These are phyloP conservation scores for Crypturellus undulatus DNA, from an alignment of 2,113 vertebrate genomes.

Conservation along the genomic window DNA sequence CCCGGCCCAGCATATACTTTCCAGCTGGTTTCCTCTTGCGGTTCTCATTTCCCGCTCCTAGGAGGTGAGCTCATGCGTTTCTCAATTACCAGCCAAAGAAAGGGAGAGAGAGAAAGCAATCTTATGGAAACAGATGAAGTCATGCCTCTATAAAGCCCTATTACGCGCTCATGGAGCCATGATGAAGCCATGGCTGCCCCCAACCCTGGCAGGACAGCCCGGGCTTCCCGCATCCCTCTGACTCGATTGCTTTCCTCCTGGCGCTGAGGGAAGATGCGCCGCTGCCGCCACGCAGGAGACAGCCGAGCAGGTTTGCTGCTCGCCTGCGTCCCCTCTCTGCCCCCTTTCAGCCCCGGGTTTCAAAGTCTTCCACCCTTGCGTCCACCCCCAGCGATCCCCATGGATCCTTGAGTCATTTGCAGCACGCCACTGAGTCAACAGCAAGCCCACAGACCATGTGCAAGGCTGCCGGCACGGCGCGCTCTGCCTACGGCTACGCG, in stretches of 20 bases:
- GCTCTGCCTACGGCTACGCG: conserved; percentile 39
- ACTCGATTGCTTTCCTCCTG: neutral
- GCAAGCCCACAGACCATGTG: conserved; percentile 30
- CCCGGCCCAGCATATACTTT: conserved; percentile 52
- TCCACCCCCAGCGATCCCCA: conserved; percentile 7
- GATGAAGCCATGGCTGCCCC: neutral
- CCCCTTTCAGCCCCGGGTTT: neutral
- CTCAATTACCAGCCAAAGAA: conserved; percentile 73
- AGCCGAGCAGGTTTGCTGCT: fast-evolving
- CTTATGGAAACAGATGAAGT: conserved; percentile 76
- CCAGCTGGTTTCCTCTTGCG: conserved; percentile 73
- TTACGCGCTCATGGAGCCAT: neutral
- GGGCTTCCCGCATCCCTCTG: neutral
- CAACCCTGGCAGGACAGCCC: neutral
- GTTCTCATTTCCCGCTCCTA: conserved; percentile 75
- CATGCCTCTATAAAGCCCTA: conserved; percentile 64
- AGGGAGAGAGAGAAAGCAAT: conserved; percentile 64
- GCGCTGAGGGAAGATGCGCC: neutral
- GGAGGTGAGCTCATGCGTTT: conserved; percentile 76
- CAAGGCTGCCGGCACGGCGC: neutral
- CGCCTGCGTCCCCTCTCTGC: fast-evolving
- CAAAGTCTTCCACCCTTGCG: neutral
- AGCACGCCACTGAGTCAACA: conserved; percentile 57
- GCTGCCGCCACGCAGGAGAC: fast-evolving
- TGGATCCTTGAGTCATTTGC: conserved; percentile 53